Conservation (phyloP, 92 coral and sea anemone species). For the Heteractis magnifica region DNA sequence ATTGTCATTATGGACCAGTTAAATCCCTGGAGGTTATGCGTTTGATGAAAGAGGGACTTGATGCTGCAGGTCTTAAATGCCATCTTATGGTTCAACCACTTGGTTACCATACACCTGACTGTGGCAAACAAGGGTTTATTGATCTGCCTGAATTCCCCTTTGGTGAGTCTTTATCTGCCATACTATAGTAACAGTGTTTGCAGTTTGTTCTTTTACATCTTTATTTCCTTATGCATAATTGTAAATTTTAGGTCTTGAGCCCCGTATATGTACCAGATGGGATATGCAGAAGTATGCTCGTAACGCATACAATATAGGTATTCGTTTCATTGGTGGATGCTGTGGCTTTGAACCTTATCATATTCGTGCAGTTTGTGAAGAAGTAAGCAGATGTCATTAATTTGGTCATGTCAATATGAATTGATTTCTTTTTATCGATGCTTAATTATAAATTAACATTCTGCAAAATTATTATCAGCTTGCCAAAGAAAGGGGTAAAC, state of each 20-base stretch:
- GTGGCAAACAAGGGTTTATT: constrained; percentile 94
- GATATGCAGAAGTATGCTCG: constrained; percentile 95
- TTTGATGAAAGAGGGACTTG: constrained; percentile 87
- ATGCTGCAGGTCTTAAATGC: constrained; percentile 83
- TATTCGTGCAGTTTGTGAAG: constrained; percentile 86
- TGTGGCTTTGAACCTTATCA: constrained; percentile 98
- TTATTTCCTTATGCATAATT: neutral
- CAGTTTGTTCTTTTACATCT: neutral
- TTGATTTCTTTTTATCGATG: no score
- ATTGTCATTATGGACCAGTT: constrained; percentile 92
- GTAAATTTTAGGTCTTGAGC: constrained; percentile 74
- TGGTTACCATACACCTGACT: constrained; percentile 84
- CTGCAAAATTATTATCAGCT: constrained; percentile 35
- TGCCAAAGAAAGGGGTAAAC: constrained; percentile 83
- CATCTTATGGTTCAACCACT: constrained; percentile 95
- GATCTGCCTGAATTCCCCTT: constrained; percentile 98
- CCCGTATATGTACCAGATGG: constrained; percentile 91
- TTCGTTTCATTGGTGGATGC: constrained; percentile 95
- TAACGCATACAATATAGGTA: constrained; percentile 85
- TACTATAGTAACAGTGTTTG: neutral
- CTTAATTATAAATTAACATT: no score
- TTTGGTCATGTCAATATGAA: no score
- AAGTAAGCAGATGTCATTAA: constrained; percentile 42
- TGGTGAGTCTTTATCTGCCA: constrained; percentile 52
- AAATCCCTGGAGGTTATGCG: constrained; percentile 71